Conservation (phyloP, 30 jellyfish, hydroid and myxozoan species). For the Cassiopea andromeda region DNA sequence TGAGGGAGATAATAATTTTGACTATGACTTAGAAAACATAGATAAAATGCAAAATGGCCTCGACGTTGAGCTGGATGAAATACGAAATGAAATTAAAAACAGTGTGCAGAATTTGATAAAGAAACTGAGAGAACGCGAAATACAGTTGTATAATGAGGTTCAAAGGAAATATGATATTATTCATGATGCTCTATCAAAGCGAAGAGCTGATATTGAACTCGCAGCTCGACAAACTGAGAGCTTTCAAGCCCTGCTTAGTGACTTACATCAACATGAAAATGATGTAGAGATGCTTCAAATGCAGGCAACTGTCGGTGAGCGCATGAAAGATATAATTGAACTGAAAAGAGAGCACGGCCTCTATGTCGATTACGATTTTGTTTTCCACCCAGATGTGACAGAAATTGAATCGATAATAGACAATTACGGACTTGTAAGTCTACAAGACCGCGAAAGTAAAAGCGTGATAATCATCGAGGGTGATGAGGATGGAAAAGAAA, state of each 20-base stretch:
- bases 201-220: slow-evolving; percentile 36
- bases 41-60: slow-evolving; percentile 64
- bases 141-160: slow-evolving; percentile 61
- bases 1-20: slow-evolving; percentile 59
- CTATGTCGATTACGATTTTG: slow-evolving; percentile 73
- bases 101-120: slow-evolving; percentile 74
- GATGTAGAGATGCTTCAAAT: slow-evolving; percentile 93
- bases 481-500: background rate
- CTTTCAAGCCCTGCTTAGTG: slow-evolving; percentile 30
- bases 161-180: slow-evolving; percentile 57
- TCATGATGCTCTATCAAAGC: slow-evolving; percentile 49
- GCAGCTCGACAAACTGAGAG: slow-evolving; percentile 58
- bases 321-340: slow-evolving; percentile 68
- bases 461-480: slow-evolving; percentile 28
- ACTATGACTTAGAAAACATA: slow-evolving; percentile 61
- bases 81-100: slow-evolving; percentile 59
- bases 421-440: slow-evolving; percentile 71
- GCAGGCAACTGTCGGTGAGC: slow-evolving; percentile 78
- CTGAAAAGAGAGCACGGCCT: slow-evolving; percentile 6
- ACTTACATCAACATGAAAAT: slow-evolving; percentile 75
- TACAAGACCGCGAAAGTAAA: slow-evolving; percentile 45
- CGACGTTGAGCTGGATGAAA: slow-evolving; percentile 74
- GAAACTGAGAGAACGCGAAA: slow-evolving; percentile 68
- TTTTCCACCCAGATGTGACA: slow-evolving; percentile 69
- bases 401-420: slow-evolving; percentile 57